Base-by-base conservation (phyloP, 2,888 invertebrate species). In the Deilephila elpenor region DNA sequence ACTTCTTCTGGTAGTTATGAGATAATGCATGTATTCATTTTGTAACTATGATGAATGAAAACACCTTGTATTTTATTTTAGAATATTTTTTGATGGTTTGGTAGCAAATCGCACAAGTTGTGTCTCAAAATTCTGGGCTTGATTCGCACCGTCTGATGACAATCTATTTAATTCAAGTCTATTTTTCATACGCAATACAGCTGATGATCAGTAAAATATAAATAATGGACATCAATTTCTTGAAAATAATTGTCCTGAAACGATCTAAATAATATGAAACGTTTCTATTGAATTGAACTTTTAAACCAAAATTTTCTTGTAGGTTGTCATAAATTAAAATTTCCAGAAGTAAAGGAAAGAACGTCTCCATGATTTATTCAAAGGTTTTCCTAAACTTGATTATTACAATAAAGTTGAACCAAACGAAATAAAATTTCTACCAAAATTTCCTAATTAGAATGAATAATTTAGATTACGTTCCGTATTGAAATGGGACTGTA, bases 401-500 rank as follows among this genome's bases (percentile, higher is more conserved):
- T 67, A 67, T 67, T 67, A 67, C 51, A 67, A 67, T 67, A 51
- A 67, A 67, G 67, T 51, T 67, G 25, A 67, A 67, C 25, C 67
- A 67, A 67, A 67, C 67, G 67, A 67, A 67, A 67, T 51, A 67
- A 51, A 67, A 67, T 51, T 67, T 67, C 25, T 51, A 64, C 20
- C 67, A 44, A 67, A 67, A 37, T 51, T 67, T 51, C 67, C 51
- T 67, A 67, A 67, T 67, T 67, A 67, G 51, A 51, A 25, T 67
- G 67, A 67, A 67, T 67, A 17, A 67, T 67, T 67, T 25, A 51
- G 25, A 67, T 51, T 29, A 44, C 25, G 25, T 25, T 51, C 51
- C 11, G 61, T 20, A 25, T 67, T 67, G 20, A 25, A 25, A 64
- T 7, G 17, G 44, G 25, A 17, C 67, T 51, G 67, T 67, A 17